Base-by-base conservation (phyloP, 2,888 invertebrate genomes). In the Ophioninae sp. region DNA sequence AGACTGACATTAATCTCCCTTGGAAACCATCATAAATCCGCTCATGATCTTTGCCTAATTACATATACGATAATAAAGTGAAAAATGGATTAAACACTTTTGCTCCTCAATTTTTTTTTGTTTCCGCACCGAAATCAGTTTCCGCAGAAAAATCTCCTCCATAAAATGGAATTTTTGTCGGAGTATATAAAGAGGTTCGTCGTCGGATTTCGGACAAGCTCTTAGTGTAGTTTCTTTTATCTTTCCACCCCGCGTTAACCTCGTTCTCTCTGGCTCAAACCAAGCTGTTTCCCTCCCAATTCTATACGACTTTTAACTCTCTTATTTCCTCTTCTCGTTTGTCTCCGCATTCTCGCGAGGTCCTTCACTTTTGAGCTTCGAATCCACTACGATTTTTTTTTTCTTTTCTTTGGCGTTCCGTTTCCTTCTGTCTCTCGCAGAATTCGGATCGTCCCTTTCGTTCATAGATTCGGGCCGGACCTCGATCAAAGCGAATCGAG, bases 381-480 rank as follows among this genome's bases (percentile, higher is more conserved):
- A 77, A 64, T 69, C 69, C 64, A 78, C 73, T 78, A 73, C 64
- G 9, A 13, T 41, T 44, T 44, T 7, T 44, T 30, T 30, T 30
- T 30, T 80, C 73, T 79, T 30, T 30, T 30, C 3, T 30, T 30
- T 30, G 30, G 30, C 67, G 69, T 13, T 69, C 78, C 56, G 71
- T 51, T 74, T 56, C 41, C 17, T 73, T 58, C 44, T 22, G 22
- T n/a, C 51, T n/a, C 61, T 39, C 39, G 63, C 51, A 58, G 39
- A 30, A n/a, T 37, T 30, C 56, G 58, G 63, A 58, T 79, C 51
- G 30, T 73, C 73, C 73, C 73, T 73, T 79, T 72, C 56, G 59
- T 75, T 82, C 67, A 82, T 82, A 73, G 80, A 83, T 82, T 79
- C 82, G 67, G 61, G 75, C 58, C 30, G 72, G 59, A 56, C 68